Evolutionary conservation across 2,113 vertebrate genomes (phyloP).

Genomic region (Romanogobio albipinnatus): DNA sequence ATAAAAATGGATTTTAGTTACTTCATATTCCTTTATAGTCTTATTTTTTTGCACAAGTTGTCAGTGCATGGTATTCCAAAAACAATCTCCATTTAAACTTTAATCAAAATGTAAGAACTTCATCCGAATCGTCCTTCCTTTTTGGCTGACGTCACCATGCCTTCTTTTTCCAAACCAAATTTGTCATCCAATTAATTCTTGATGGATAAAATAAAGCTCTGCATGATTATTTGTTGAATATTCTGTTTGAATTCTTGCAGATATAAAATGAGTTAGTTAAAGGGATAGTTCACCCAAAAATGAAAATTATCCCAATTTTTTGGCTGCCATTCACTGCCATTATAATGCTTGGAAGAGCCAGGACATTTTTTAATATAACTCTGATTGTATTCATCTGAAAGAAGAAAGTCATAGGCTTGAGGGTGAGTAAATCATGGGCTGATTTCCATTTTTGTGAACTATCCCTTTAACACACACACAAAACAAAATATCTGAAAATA

Average conservation of each 20-base stretch:
- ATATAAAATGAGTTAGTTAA: neutral
- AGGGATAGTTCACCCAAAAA: no score
- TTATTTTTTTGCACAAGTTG: neutral
- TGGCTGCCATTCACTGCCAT: no score
- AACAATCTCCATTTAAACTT: neutral
- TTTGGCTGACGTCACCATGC: neutral
- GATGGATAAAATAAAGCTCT: neutral
- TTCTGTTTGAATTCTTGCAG: neutral
- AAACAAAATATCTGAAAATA: no score
- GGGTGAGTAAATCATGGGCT: no score
- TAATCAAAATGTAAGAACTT: neutral
- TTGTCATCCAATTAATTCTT: no score
- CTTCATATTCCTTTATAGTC: neutral
- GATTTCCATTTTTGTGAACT: no score
- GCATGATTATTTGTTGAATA: neutral
- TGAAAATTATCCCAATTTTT: no score
- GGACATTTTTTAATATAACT: no score
- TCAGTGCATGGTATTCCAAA: neutral
- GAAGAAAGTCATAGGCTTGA: no score
- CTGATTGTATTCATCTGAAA: no score
- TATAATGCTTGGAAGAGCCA: no score
- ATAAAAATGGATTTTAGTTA: neutral
- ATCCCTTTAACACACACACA: no score
- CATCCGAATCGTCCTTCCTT: neutral
- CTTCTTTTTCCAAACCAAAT: neutral